Conservation (phyloP, 2,888 invertebrate genomes). For the Meloe dianella region DNA sequence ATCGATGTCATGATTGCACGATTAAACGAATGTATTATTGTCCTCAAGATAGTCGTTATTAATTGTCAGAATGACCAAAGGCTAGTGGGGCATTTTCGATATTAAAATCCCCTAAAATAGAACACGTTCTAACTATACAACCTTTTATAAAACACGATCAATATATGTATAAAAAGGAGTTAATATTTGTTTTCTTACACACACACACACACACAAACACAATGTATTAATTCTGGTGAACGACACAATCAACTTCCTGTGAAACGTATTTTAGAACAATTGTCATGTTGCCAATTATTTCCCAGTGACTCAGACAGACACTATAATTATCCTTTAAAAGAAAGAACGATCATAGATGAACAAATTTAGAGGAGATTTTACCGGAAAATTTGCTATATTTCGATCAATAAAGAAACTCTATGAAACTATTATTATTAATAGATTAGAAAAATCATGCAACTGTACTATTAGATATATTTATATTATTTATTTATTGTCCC, state of each 20-base stretch:
- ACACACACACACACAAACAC: too few relatives aligned
- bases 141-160: neutral
- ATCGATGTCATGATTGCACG: constrained; percentile 45
- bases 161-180: neutral
- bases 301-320: neutral
- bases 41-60: constrained; percentile 43
- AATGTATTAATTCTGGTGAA: neutral
- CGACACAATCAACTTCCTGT: neutral
- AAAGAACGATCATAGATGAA: neutral
- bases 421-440: neutral
- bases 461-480: neutral
- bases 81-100: constrained; percentile 24
- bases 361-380: neutral
- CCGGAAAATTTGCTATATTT: neutral
- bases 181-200: neutral
- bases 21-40: constrained; percentile 45
- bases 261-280: neutral
- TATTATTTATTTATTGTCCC: constrained; percentile 3
- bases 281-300: neutral
- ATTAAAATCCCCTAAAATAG: constrained; percentile 26
- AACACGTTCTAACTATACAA: constrained; percentile 15
- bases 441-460: neutral
- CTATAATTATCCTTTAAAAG: neutral
- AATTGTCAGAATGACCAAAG: constrained; percentile 40
- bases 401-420: neutral